phyloP scores from a whole-genome alignment of 2,888 invertebrate species.

The Nomada fabriciana region DNA sequence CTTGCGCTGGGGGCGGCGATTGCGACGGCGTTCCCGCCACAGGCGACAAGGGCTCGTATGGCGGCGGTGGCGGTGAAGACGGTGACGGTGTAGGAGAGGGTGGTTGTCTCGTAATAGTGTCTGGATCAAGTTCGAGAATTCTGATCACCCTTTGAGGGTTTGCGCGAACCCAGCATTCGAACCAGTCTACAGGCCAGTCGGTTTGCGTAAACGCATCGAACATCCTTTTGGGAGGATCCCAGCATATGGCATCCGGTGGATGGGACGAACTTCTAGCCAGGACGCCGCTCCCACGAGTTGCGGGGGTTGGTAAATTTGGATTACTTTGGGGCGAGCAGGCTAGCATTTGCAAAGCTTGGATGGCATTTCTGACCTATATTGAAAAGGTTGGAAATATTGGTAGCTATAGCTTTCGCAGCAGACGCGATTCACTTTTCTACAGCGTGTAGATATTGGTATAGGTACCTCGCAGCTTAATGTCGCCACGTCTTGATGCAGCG shows the following conservation, averaged over 20 bases:
- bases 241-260: constrained; percentile 93
- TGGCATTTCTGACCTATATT: constrained; percentile 90
- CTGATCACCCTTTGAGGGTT: constrained; percentile 91
- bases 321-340: constrained; percentile 93
- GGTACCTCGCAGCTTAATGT: constrained; percentile 92
- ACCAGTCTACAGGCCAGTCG: constrained; percentile 87
- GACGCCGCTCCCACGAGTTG: constrained; percentile 82
- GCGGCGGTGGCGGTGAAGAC: constrained; percentile 83
- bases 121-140: constrained; percentile 90
- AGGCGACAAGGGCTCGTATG: constrained; percentile 85
- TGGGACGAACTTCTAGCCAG: constrained; percentile 93
- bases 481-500: constrained; percentile 94
- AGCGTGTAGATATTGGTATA: neutral
- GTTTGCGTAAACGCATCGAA: constrained; percentile 87
- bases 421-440: neutral
- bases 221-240: constrained; percentile 86
- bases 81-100: constrained; percentile 77
- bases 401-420: too few relatives aligned
- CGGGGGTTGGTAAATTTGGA: constrained; percentile 89
- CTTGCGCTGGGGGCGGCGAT: constrained; percentile 85
- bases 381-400: neutral
- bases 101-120: constrained; percentile 82
- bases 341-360: constrained; percentile 93
- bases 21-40: constrained; percentile 84
- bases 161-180: constrained; percentile 89